Conservation (phyloP, 2,888 invertebrate genomes). For the Cordilura impudica region DNA sequence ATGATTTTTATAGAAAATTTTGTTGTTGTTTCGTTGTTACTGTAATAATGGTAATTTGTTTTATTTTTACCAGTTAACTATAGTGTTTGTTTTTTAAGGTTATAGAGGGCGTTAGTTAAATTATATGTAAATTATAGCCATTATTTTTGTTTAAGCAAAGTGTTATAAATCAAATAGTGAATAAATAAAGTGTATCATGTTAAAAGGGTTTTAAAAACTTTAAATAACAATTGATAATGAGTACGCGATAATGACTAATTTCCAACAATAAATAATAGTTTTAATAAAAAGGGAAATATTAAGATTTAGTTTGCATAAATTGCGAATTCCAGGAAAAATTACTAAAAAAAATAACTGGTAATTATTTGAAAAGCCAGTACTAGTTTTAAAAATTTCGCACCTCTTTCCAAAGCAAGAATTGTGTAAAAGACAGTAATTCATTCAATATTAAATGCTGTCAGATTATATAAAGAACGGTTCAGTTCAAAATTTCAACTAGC, state of each 20-base stretch:
- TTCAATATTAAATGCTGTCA: no score
- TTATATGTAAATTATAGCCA: slow-evolving; percentile 53
- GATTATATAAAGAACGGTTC: no score
- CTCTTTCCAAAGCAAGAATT: no score
- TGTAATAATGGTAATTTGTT: slow-evolving; percentile 57
- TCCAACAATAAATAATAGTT: background rate
- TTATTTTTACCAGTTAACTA: slow-evolving; percentile 14
- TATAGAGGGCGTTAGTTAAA: slow-evolving; percentile 52
- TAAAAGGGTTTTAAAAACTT: background rate
- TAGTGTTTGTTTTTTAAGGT: slow-evolving; percentile 21
- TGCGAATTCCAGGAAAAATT: no score
- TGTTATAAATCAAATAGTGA: slow-evolving; percentile 45
- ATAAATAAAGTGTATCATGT: background rate
- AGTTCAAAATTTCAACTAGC: no score
- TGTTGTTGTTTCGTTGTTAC: slow-evolving; percentile 22
- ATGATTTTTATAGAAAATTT: slow-evolving; percentile 31
- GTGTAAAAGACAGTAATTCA: no score
- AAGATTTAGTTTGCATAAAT: no score
- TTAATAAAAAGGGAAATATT: no score
- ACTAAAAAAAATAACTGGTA: no score
- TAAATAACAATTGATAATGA: slow-evolving; percentile 45
- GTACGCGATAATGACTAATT: slow-evolving; percentile 44
- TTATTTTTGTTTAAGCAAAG: slow-evolving; percentile 32
- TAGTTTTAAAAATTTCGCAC: no score
- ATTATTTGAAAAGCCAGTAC: no score